Evolutionary conservation across 2,113 vertebrate genomes (phyloP), one percentile per base, ranked within the genome.

Genomic region (Nanger granti): DNA sequence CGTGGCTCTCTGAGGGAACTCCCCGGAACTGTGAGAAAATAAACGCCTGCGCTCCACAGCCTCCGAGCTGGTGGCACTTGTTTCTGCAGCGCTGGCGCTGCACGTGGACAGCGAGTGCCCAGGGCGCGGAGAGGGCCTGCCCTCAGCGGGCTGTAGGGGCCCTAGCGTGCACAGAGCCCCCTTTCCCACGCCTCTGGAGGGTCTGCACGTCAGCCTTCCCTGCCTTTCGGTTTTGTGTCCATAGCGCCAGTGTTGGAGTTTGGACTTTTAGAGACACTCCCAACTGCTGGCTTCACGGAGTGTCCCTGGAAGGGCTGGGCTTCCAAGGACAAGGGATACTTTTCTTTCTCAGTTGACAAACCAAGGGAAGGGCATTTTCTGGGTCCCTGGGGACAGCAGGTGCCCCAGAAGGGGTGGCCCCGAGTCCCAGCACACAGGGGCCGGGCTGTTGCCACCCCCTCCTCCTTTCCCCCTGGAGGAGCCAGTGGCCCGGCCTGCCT

Each of bases 391-490:
- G 80, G 69, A n/a, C 28, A 31, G 89, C 49, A 26, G 54, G 8
- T 29, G 26, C 31, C 69, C 54, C 2, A 7, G 69, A 34, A 41
- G 60, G 6, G 15, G 3, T 31, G 7, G 14, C 18, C 49, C n/a
- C 0, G 31, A 62, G 5, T 37, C 79, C 24, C 8, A 29, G 15
- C 2, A 17, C 7, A 13, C 22, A n/a, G 76, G n/a, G 57, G 18
- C 13, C 0, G 1, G 54, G 34, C 34, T 14, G 5, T 2, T 8
- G 8, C 20, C 5, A 3, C 5, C 2, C 1, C 59, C 4, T n/a
- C 69, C 18, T 79, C 34, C n/a, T 54, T 14, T n/a, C 64, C 20
- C 31, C 24, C 29, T 47, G 34, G 59, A 52, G 24, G 44, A 47
- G 85, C 62, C 64, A 7, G 15, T 0, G 14, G 62, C 26, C 84